Conservation (phyloP, 2,113 vertebrate species). For the Perccottus glenii region DNA sequence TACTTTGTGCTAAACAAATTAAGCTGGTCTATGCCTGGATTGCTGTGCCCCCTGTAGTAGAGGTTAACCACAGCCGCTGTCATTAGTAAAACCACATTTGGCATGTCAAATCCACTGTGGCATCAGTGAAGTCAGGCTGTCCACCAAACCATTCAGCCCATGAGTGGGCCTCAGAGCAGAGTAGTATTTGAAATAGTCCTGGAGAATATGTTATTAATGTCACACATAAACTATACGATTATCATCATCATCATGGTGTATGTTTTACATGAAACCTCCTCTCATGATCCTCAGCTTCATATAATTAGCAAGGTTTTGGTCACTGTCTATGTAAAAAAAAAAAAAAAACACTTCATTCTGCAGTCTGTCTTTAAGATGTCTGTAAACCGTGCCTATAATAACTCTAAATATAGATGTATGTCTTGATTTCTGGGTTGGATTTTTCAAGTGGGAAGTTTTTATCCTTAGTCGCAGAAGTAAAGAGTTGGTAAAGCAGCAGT, state of each 20-base stretch:
- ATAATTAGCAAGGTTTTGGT: constrained; percentile 44
- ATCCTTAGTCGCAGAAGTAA: no score
- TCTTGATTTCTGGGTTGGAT: background rate
- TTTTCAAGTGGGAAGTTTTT: no score
- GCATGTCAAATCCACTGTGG: constrained; percentile 42
- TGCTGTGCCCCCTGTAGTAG: constrained; percentile 49
- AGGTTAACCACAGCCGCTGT: constrained; percentile 56
- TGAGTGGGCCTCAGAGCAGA: constrained; percentile 27
- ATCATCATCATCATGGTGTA: constrained; percentile 48
- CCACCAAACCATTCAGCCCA: constrained; percentile 36
- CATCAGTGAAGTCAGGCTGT: constrained; percentile 27
- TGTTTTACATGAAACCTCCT: constrained; percentile 46
- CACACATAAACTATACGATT: constrained; percentile 55
- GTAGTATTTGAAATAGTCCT: constrained; percentile 46
- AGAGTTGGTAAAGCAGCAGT: no score
- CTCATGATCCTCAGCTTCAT: constrained; percentile 55
- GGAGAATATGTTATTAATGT: constrained; percentile 69
- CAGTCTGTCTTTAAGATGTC: background rate
- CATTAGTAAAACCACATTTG: constrained; percentile 66
- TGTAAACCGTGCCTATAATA: background rate
- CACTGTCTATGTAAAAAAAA: background rate
- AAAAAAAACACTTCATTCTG: background rate
- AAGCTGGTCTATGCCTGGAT: constrained; percentile 12
- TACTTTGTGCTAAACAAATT: constrained; percentile 39
- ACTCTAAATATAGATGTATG: background rate